phyloP scores from a whole-genome alignment of 1,140 invertebrate genomes.

The Zelostemma sp. region DNA sequence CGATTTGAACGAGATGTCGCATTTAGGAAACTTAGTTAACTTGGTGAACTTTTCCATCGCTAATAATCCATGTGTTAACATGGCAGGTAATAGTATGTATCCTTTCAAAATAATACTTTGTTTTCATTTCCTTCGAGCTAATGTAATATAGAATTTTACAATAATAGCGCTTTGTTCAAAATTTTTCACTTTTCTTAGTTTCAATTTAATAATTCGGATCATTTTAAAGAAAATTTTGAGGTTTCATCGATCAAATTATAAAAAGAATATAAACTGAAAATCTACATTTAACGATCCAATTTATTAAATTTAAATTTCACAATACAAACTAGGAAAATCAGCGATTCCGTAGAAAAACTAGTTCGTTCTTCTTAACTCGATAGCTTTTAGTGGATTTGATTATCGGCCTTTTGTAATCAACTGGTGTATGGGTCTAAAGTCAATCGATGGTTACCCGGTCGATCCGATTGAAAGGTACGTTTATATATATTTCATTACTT shows the following conservation, averaged over 20 bases:
- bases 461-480: constrained; percentile 89
- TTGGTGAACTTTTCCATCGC: constrained; percentile 86
- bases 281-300: constrained; percentile 1
- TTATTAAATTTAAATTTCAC: too few relatives aligned
- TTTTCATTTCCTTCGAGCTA: not conserved
- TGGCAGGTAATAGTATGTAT: constrained; percentile 79
- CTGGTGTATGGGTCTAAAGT: constrained; percentile 90
- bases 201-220: constrained; percentile 46
- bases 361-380: constrained; percentile 66
- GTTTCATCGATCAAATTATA: constrained; percentile 13
- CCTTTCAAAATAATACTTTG: constrained; percentile 67
- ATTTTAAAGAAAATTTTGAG: constrained; percentile 11
- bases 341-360: constrained; percentile 3
- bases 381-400: constrained; percentile 82
- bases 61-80: constrained; percentile 87
- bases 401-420: constrained; percentile 93
- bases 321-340: not conserved
- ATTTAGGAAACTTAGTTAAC: constrained; percentile 80
- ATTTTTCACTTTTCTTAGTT: constrained; percentile 23
- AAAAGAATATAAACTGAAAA: constrained; percentile 20
- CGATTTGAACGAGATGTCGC: constrained; percentile 90
- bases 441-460: constrained; percentile 89
- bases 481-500: too few relatives aligned
- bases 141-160: not conserved
- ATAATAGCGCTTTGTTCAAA: constrained; percentile 6